Evolutionary conservation across 2,113 vertebrate genomes (phyloP), one percentile per base, ranked within the genome.

Genomic region (Ammodytes marinus): DNA sequence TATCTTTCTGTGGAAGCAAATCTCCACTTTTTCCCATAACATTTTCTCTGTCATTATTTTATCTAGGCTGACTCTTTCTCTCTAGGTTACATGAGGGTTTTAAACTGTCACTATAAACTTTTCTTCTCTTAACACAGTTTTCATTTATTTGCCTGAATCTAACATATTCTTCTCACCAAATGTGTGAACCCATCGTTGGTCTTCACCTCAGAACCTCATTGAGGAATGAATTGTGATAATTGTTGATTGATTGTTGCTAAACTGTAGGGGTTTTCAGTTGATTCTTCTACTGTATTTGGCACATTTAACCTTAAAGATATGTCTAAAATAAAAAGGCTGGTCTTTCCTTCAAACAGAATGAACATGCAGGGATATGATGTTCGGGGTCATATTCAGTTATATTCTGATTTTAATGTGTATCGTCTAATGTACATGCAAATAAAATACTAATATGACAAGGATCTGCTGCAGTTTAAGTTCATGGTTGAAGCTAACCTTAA

Each of bases 71-170:
- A 78, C 27, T 45, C 14, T 42, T 76, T 79, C 57, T 42, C 49
- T 77, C 50, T 39, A 3, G 46, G 37, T 57, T 60, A 39, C 67
- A 50, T 43, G 39, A 61, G 42, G 64, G 65, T 46, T 63, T 68
- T 66, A 43, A 49, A 15, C 43, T 71, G 53, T 68, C 70, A 57
- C 13, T 47, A 7, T 59, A 5, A 79, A 50, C 15, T 61, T 42
- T 43, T 11, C 50, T 65, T 46, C 17, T 72, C 57, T 75, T 13
- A 68, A 82, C 63, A 53, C 40, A 37, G 60, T 74, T 80, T 63
- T 74, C 8, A 64, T 74, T 73, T 61, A 69, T 69, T 35, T 9
- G 43, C 58, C 4, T 4, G 35, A n/a, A 17, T 19, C 42, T 53
- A 43, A 27, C 15, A 35, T 65, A 42, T 55, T 46, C 10, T 63